Conservation (phyloP, 2,113 vertebrate species). For the Callocephalon fimbriatum region DNA sequence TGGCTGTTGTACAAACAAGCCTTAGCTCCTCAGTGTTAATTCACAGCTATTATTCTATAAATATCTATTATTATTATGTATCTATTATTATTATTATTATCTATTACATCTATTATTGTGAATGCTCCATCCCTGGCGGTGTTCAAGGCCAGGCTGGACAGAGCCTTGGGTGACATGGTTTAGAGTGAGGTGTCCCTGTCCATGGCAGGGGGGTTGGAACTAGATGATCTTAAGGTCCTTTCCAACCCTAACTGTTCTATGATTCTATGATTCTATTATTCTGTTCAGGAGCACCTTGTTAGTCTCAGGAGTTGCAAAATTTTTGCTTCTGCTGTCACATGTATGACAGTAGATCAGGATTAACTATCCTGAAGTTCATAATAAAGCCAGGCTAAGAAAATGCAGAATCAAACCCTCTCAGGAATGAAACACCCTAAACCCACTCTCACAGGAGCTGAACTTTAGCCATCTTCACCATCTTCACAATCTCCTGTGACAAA, state of each 20-base stretch:
- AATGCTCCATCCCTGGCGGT: neutral
- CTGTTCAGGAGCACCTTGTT: neutral
- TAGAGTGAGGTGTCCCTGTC: neutral
- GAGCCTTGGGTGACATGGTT: neutral
- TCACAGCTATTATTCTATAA: neutral
- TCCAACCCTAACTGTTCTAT: neutral
- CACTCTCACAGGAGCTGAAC: neutral
- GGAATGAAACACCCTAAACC: neutral
- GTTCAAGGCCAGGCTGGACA: neutral
- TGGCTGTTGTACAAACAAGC: neutral
- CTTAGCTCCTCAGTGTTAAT: neutral
- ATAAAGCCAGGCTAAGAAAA: neutral
- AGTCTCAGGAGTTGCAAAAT: neutral
- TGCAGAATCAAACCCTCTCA: neutral
- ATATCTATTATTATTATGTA: neutral
- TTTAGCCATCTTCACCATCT: neutral
- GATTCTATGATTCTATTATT: neutral
- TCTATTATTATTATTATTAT: neutral
- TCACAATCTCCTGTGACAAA: neutral
- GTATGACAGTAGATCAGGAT: neutral
- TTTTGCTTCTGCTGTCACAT: neutral
- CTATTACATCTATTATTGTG: neutral
- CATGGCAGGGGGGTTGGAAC: neutral
- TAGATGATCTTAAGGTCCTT: neutral
- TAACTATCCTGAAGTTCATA: neutral